Conservation (phyloP, 2,797 vertebrate species). For the Cottoperca gobio region DNA sequence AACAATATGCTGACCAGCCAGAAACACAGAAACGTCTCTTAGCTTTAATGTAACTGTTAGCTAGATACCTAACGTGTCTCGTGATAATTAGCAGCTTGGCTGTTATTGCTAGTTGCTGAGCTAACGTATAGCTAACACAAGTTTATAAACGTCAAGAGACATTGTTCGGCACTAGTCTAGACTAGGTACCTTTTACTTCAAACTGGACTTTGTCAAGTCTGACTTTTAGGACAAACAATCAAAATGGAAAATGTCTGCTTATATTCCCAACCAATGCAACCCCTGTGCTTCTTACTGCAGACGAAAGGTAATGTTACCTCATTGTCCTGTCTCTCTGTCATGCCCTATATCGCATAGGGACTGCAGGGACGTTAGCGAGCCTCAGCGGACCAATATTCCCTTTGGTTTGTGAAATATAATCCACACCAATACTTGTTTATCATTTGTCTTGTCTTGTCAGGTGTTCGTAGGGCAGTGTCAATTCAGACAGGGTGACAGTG, state of each 20-base stretch:
- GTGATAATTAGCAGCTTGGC: slow-evolving; percentile 8
- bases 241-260: background rate
- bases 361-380: slow-evolving; percentile 23
- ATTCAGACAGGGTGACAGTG: fast-evolving
- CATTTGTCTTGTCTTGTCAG: slow-evolving; percentile 10
- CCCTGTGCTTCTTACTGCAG: background rate
- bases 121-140: slow-evolving; percentile 29
- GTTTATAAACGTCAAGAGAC: background rate
- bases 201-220: background rate
- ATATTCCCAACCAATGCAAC: background rate
- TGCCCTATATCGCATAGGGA: slow-evolving; percentile 72
- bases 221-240: background rate
- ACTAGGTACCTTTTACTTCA: no score
- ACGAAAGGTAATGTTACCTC: slow-evolving; percentile 70
- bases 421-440: slow-evolving; percentile 40
- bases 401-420: background rate
- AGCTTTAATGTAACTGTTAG: background rate
- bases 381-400: slow-evolving; percentile 13
- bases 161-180: no score
- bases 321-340: slow-evolving; percentile 85
- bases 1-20: background rate
- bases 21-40: background rate
- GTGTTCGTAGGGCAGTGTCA: background rate
- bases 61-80: background rate
- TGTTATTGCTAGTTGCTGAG: slow-evolving; percentile 19